phyloP scores from a whole-genome alignment of 2,113 vertebrate species.

The Helogale parvula region DNA sequence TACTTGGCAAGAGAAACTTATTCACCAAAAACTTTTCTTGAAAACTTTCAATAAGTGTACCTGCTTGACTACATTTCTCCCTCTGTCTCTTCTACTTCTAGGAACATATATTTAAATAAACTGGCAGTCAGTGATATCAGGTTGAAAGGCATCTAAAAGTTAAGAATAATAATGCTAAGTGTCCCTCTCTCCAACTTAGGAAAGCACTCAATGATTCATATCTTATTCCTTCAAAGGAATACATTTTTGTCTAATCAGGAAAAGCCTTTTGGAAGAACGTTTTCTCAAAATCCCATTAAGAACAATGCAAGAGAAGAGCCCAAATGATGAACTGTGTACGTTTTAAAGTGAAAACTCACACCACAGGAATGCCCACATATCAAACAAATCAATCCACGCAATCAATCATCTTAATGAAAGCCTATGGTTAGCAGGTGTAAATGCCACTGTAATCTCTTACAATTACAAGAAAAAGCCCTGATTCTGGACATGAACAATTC shows the following conservation, averaged over 20 bases:
- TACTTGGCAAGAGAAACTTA: neutral
- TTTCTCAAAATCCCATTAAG: slow-evolving; percentile 28
- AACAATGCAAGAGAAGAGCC: slow-evolving; percentile 1
- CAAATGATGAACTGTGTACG: slow-evolving; percentile 35
- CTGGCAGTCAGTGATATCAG: neutral
- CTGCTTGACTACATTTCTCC: neutral
- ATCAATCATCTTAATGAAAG: slow-evolving; percentile 75
- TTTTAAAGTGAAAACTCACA: slow-evolving; percentile 51
- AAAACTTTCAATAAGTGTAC: neutral
- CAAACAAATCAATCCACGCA: slow-evolving; percentile 72
- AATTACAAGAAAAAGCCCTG: slow-evolving; percentile 19
- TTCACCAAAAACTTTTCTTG: neutral
- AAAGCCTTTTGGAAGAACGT: slow-evolving; percentile 8
- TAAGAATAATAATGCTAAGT: neutral
- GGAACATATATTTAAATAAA: slow-evolving; percentile 9
- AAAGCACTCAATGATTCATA: neutral
- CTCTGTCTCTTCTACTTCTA: neutral
- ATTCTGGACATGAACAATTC: slow-evolving; percentile 47
- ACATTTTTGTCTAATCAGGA: slow-evolving; percentile 37
- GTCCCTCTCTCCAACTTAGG: neutral
- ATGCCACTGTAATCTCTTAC: slow-evolving; percentile 46
- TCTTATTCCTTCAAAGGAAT: slow-evolving; percentile 1
- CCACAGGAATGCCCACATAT: slow-evolving; percentile 57
- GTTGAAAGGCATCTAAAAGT: slow-evolving; percentile 16
- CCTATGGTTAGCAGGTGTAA: slow-evolving; percentile 59